Conservation (phyloP, 1,140 invertebrate species). For the Muscidifurax raptorellus region DNA sequence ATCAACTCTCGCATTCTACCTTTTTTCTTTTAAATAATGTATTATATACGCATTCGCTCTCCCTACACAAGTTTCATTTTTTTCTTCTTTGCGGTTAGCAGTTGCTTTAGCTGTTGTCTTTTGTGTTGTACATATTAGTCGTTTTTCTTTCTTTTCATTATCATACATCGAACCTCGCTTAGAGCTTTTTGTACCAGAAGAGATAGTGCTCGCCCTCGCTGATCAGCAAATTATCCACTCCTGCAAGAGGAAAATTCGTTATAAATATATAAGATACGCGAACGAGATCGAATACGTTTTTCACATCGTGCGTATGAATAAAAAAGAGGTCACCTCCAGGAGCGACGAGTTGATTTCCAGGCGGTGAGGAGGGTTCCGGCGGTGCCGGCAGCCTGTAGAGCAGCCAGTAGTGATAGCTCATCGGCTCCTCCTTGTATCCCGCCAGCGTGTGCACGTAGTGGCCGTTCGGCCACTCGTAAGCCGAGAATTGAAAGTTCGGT, state of each 20-base stretch:
- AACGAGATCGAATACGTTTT: slow-evolving; percentile 34
- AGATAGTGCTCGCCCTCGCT: slow-evolving; percentile 90
- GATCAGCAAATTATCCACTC: slow-evolving; percentile 88
- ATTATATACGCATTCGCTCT: slow-evolving; percentile 3
- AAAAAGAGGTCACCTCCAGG: slow-evolving; percentile 82
- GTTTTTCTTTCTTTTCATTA: slow-evolving; percentile 42
- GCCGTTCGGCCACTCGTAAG: slow-evolving; percentile 92
- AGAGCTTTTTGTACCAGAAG: slow-evolving; percentile 94
- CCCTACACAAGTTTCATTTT: not conserved
- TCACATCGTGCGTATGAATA: not conserved
- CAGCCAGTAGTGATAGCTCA: slow-evolving; percentile 92
- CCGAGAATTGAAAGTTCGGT: slow-evolving; percentile 81
- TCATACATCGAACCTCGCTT: slow-evolving; percentile 70
- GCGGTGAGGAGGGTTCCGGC: slow-evolving; percentile 85
- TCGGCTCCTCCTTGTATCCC: slow-evolving; percentile 89
- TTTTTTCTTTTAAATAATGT: slow-evolving; percentile 4
- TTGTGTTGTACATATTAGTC: slow-evolving; percentile 45
- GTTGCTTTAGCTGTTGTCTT: not conserved
- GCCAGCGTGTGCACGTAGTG: slow-evolving; percentile 92
- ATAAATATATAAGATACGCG: too few species aligned
- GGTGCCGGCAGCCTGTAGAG: slow-evolving; percentile 85
- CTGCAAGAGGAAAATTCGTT: slow-evolving; percentile 74
- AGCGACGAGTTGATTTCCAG: slow-evolving; percentile 88
- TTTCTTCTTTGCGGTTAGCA: not conserved
- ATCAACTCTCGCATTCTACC: slow-evolving; percentile 46